Percentiles rank a stretch among this genome's conserved stretches.
Evolutionary conservation across 1,140 invertebrate genomes (phyloP).

Genomic region (Hylaeus anthracinus): DNA sequence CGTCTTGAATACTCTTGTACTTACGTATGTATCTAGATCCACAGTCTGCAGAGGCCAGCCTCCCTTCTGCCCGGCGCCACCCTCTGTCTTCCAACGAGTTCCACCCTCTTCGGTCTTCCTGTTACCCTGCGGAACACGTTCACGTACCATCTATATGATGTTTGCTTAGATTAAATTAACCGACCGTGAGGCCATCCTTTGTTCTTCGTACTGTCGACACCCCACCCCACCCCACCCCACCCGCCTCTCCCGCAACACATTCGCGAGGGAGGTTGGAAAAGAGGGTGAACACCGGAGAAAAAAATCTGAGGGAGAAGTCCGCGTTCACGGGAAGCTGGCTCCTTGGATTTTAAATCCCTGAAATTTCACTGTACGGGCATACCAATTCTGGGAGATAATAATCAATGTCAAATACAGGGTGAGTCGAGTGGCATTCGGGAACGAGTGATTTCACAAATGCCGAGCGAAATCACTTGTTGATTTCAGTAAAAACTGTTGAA

Average conservation of each 20-base stretch:
- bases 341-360: slow-evolving; percentile 2
- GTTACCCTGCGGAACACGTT: slow-evolving; percentile 63
- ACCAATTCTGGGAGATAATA: background rate
- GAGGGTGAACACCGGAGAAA: slow-evolving; percentile 31
- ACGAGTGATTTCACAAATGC: no score
- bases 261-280: slow-evolving; percentile 30
- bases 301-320: slow-evolving; percentile 15
- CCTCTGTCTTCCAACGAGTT: slow-evolving; percentile 80
- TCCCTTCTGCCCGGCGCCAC: slow-evolving; percentile 56
- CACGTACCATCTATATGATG: slow-evolving; percentile 76
- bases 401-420: no score
- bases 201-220: slow-evolving; percentile 58
- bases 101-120: slow-evolving; percentile 56
- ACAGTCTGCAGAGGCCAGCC: slow-evolving; percentile 40
- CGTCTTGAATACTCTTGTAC: slow-evolving; percentile 79
- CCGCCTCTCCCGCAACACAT: background rate
- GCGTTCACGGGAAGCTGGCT: background rate
- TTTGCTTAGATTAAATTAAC: slow-evolving; percentile 81
- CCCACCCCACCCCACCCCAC: background rate
- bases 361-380: background rate
- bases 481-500: background rate
- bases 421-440: no score
- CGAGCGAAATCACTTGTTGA: no score
- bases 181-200: slow-evolving; percentile 74
- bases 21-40: slow-evolving; percentile 80